phyloP scores from a whole-genome alignment of 2,888 invertebrate genomes.

The Tridacna crocea region DNA sequence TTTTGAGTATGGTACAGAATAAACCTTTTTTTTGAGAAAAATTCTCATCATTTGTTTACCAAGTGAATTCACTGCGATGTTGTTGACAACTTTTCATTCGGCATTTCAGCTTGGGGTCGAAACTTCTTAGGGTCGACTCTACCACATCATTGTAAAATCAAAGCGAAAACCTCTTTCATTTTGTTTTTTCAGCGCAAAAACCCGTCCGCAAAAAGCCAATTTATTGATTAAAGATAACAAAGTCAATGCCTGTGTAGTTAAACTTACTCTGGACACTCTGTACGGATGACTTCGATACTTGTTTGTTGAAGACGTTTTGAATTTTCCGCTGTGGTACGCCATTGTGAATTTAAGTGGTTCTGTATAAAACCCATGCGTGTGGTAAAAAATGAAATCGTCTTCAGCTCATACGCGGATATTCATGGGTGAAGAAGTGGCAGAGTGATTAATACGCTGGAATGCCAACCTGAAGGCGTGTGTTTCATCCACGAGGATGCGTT shows the following conservation, averaged over 20 bases:
- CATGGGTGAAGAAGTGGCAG: too few relatives aligned
- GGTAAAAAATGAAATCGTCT: too few relatives aligned
- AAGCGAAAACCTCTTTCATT: neutral
- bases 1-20: too few relatives aligned
- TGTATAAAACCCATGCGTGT: too few relatives aligned
- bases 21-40: too few relatives aligned
- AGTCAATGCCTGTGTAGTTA: neutral
- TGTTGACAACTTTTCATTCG: neutral
- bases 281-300: conserved; percentile 63
- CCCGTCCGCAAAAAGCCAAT: neutral
- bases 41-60: too few relatives aligned
- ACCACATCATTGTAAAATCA: neutral
- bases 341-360: conserved; percentile 28
- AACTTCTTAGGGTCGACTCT: neutral
- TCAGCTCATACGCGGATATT: too few relatives aligned
- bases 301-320: conserved; percentile 50
- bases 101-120: neutral
- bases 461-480: too few relatives aligned
- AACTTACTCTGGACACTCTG: conserved; percentile 59
- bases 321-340: conserved; percentile 61
- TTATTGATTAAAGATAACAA: neutral
- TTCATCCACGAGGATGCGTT: too few relatives aligned
- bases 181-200: neutral
- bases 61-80: neutral
- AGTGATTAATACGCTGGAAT: too few relatives aligned